phyloP scores from a whole-genome alignment of 1,140 invertebrate species.

The Lycorma delicatula region DNA sequence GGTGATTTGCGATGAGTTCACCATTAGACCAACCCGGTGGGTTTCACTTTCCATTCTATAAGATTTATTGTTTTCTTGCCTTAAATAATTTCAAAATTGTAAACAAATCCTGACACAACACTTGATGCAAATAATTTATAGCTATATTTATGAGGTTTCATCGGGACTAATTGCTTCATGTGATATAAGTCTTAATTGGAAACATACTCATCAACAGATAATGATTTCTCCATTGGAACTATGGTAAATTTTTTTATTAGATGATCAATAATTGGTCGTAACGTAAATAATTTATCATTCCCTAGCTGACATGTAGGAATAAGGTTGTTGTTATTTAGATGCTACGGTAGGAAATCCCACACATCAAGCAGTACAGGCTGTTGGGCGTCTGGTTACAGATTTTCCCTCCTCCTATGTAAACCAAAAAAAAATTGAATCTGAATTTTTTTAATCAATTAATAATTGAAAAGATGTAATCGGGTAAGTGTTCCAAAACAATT shows the following conservation, averaged over 20 bases:
- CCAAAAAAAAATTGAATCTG: too few species aligned
- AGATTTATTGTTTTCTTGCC: slow-evolving; percentile 12
- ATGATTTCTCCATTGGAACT: slow-evolving; percentile 9
- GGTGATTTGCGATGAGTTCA: too few species aligned
- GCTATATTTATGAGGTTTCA: slow-evolving; percentile 27
- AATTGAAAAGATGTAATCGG: too few species aligned
- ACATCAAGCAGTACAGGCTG: too few species aligned
- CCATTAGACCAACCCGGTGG: too few species aligned
- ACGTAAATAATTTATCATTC: slow-evolving; percentile 15
- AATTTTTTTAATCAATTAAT: too few species aligned
- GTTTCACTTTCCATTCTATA: slow-evolving; percentile 16
- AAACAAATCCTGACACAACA: slow-evolving; percentile 22
- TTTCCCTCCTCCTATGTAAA: too few species aligned
- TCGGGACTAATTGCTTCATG: slow-evolving; percentile 26
- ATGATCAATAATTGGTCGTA: slow-evolving; percentile 14
- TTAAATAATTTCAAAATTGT: slow-evolving; percentile 23
- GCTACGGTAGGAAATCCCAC: too few species aligned
- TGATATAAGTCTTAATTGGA: slow-evolving; percentile 4
- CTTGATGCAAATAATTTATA: slow-evolving; percentile 24
- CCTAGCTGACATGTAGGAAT: background rate
- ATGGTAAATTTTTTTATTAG: slow-evolving; percentile 5
- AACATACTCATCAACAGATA: slow-evolving; percentile 20
- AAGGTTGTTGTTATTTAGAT: slow-evolving; percentile 15
- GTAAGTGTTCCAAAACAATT: too few species aligned
- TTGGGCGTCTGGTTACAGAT: too few species aligned